A percentile compares a stretch with the other conserved stretches of the same genome.
Conservation (phyloP, 2,888 invertebrate species). For the Ceraclea dissimilis region DNA sequence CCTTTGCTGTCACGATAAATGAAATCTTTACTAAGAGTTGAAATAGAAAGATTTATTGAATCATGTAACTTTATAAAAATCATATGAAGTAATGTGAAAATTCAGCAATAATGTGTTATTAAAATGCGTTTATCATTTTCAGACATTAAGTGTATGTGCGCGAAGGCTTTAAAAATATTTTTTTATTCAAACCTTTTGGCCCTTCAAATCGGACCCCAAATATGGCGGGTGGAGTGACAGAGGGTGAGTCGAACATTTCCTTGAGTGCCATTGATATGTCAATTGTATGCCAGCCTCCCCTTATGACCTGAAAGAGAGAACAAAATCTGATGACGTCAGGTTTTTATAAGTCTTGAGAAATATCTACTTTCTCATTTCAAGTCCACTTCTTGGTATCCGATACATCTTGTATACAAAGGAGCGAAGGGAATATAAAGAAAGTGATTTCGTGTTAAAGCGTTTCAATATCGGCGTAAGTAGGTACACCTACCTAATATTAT, state of each 20-base stretch:
- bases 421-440: background rate
- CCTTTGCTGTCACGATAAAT: no score
- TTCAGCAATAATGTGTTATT: no score
- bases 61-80: no score
- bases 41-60: no score
- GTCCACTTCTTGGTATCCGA: background rate
- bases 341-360: background rate
- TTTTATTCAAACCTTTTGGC: slow-evolving; percentile 22
- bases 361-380: background rate
- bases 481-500: no score
- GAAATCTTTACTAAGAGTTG: no score
- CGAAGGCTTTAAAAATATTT: background rate
- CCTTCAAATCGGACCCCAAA: slow-evolving; percentile 27
- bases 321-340: slow-evolving; percentile 4
- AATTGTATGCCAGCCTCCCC: slow-evolving; percentile 27
- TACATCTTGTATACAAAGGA: background rate
- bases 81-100: no score
- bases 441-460: no score
- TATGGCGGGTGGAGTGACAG: slow-evolving; percentile 18
- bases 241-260: slow-evolving; percentile 26
- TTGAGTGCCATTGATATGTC: slow-evolving; percentile 27
- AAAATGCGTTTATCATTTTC: no score
- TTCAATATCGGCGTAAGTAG: no score
- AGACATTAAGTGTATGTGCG: background rate
- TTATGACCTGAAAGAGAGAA: slow-evolving; percentile 23